Base-by-base conservation (phyloP, 1,140 invertebrate genomes). In the Ruditapes philippinarum region DNA sequence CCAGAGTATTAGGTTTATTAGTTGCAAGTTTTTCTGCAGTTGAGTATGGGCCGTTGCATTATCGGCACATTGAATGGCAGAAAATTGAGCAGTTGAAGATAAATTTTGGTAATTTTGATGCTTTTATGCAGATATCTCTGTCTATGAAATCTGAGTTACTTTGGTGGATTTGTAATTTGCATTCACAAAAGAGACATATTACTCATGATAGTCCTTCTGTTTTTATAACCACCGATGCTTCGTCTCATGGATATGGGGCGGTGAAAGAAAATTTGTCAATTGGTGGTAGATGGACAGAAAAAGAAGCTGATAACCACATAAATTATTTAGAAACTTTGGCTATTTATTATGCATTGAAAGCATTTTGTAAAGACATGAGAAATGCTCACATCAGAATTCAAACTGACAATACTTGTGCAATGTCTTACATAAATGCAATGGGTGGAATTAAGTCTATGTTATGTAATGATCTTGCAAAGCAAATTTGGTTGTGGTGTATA, bases 241-340 rank as follows among this genome's bases (percentile, higher is more conserved):
- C 60, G 31, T 65, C n/a, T 12, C 9, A 65, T 83, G 4, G 40
- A n/a, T 83, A 60, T 25, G 80, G 80, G 28, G 60, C 60, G 42
- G 65, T 84, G 12, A 70, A n/a, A 25, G 19, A 70, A 19, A 70
- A 68, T 70, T 5, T 45, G 25, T 70, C 28, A 7, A 84, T 62
- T 40, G 60, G 38, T 84, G 81, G 33, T 49, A 5, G n/a, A n/a
- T 57, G 51, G 51, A 22, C 51, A 57, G 51, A 57, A 57, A n/a
- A n/a, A n/a, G n/a, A n/a, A n/a, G n/a, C n/a, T n/a, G n/a, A n/a
- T n/a, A n/a, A n/a, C n/a, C 65, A 89, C 68, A 89, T 89, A 17
- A 89, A 89, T 73, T 79, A 70, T 36, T 60, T 89, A 5, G 65
- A 80, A 78, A 36, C 89, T 12, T 70, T 42, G 33, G 82, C 88